Percentiles rank a stretch among this genome's conserved stretches.
These are phyloP conservation scores for Propsilocerus akamusi DNA, from an alignment of 1,140 invertebrate species.

Conservation along the genomic window DNA sequence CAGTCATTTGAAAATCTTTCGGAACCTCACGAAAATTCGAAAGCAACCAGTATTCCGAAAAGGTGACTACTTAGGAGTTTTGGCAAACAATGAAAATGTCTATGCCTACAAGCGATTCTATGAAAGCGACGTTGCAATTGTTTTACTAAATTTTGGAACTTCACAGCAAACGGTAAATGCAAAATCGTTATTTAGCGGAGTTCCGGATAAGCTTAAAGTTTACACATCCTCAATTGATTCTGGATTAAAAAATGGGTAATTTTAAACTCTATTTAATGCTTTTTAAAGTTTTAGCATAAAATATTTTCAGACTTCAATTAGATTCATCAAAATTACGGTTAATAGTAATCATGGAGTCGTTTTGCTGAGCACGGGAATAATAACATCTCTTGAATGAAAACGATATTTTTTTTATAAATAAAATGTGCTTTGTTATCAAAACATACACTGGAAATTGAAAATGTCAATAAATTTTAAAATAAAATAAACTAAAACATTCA, in stretches of 20 bases:
- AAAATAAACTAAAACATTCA: too few relatives aligned
- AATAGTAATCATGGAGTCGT: too few relatives aligned
- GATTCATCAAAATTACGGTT: too few relatives aligned
- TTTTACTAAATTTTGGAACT: neutral
- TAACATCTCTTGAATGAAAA: too few relatives aligned
- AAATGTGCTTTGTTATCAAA: too few relatives aligned
- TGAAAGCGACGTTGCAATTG: neutral
- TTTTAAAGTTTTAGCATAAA: too few relatives aligned
- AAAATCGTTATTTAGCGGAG: neutral
- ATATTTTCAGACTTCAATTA: too few relatives aligned
- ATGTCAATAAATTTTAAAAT: too few relatives aligned
- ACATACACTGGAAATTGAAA: too few relatives aligned
- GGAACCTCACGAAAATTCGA: neutral
- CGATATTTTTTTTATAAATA: too few relatives aligned
- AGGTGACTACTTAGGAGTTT: slow-evolving; percentile 19
- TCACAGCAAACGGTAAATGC: neutral
- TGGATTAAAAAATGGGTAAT: neutral
- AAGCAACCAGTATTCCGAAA: slow-evolving; percentile 15
- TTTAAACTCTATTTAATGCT: neutral
- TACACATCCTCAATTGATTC: neutral
- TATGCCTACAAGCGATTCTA: slow-evolving; percentile 19
- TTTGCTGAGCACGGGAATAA: too few relatives aligned
- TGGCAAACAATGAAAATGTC: slow-evolving; percentile 20
- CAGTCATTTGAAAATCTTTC: slow-evolving; percentile 4
- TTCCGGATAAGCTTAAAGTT: neutral